These are phyloP conservation scores for Yasuhikotakia modesta DNA, from an alignment of 2,797 vertebrate genomes.

Conservation along the genomic window DNA sequence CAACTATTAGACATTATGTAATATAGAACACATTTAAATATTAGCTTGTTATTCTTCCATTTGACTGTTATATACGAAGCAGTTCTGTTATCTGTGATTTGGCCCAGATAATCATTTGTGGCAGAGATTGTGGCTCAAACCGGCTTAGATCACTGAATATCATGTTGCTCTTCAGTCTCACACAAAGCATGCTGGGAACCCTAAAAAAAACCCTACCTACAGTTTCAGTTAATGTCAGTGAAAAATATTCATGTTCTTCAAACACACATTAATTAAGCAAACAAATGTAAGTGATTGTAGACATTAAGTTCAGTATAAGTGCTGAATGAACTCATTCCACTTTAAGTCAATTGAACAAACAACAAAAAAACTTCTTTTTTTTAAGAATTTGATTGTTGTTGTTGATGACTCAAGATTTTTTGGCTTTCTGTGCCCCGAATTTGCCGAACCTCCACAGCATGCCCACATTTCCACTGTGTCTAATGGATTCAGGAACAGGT, in stretches of 20 bases:
- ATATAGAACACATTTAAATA: too few relatives aligned
- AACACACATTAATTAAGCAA: not conserved
- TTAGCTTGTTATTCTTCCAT: not conserved
- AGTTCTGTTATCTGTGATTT: too few relatives aligned
- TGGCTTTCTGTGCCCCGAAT: too few relatives aligned
- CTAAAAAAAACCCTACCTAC: not conserved
- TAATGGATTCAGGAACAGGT: slow-evolving; percentile 44
- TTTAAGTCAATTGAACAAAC: not conserved
- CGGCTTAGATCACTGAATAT: too few relatives aligned
- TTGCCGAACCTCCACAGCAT: slow-evolving; percentile 20
- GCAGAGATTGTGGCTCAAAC: too few relatives aligned
- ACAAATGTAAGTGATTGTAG: not conserved
- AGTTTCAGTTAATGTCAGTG: not conserved
- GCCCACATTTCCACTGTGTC: slow-evolving; percentile 23
- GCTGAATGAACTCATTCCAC: not conserved
- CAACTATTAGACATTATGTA: too few relatives aligned
- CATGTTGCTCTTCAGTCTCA: not conserved
- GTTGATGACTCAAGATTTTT: not conserved
- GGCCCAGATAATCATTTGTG: too few relatives aligned
- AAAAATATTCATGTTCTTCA: not conserved
- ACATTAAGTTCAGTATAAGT: not conserved
- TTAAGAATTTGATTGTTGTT: not conserved
- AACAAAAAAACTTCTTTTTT: not conserved
- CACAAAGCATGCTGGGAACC: not conserved
- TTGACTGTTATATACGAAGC: not conserved